Conservation (phyloP, 2,888 invertebrate genomes). For the Podotricha telesiphe region DNA sequence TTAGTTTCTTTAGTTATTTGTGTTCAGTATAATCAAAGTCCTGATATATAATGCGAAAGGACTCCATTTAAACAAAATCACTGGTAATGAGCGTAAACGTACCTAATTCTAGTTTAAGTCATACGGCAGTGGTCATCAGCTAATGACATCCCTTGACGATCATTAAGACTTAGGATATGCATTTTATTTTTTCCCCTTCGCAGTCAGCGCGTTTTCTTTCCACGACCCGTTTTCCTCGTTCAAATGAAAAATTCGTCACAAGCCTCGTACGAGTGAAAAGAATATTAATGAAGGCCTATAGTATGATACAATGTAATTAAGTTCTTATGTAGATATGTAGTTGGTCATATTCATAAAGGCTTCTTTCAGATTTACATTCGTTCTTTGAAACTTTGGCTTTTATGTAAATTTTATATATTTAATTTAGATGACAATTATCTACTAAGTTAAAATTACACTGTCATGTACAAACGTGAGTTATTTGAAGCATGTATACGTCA, state of each 20-base stretch:
- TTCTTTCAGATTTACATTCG: slow-evolving; percentile 7
- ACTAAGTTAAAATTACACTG: slow-evolving; percentile 4
- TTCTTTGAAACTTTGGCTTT: slow-evolving; percentile 10
- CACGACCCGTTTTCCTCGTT: slow-evolving; percentile 16
- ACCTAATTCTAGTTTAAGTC: slow-evolving; percentile 9
- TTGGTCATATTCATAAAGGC: slow-evolving; percentile 12
- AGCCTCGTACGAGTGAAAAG: slow-evolving; percentile 17
- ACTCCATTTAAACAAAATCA: neutral
- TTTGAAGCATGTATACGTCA: neutral
- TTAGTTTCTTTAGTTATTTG: no score
- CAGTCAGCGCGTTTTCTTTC: slow-evolving; percentile 17
- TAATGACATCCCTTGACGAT: slow-evolving; percentile 29
- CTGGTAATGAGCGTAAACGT: neutral
- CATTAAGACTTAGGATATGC: slow-evolving; percentile 26
- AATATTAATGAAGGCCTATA: slow-evolving; percentile 24
- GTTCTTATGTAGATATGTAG: slow-evolving; percentile 12
- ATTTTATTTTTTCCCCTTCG: slow-evolving; percentile 14
- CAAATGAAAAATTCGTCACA: slow-evolving; percentile 19
- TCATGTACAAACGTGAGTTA: neutral
- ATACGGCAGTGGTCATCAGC: slow-evolving; percentile 31
- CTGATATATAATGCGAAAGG: neutral
- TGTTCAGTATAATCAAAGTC: no score
- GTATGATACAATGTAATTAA: slow-evolving; percentile 20
- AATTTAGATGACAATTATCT: neutral
- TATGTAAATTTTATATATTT: slow-evolving; percentile 4